A percentile compares a stretch with the other conserved stretches of the same genome.
These are phyloP conservation scores for Phyllotreta cruciferae DNA, from an alignment of 2,888 invertebrate genomes.

Conservation along the genomic window DNA sequence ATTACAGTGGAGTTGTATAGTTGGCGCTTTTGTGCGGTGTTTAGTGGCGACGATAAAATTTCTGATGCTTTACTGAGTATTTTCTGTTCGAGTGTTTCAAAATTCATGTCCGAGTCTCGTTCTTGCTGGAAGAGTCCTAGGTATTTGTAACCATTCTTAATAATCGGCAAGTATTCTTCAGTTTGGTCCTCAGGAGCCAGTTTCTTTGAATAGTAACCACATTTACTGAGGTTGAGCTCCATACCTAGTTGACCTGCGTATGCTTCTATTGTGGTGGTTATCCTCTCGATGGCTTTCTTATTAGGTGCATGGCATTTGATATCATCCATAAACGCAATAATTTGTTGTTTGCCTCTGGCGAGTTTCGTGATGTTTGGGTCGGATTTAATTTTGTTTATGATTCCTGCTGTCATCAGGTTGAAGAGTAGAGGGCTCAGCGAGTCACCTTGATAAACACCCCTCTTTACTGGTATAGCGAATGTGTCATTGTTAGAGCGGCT, in stretches of 20 bases:
- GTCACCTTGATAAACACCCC: background rate
- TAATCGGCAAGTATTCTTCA: conserved; percentile 20
- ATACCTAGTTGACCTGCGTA: conserved; percentile 24
- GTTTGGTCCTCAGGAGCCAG: background rate
- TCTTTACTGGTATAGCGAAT: background rate
- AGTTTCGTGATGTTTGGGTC: background rate
- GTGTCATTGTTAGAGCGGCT: background rate
- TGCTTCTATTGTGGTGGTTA: conserved; percentile 16
- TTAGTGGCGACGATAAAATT: conserved; percentile 19
- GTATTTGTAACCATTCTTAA: conserved; percentile 32
- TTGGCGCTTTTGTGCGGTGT: conserved; percentile 7
- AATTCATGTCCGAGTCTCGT: conserved; percentile 22
- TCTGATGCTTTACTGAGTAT: conserved; percentile 4
- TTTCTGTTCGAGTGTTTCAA: background rate
- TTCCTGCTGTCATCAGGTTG: background rate
- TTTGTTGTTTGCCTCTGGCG: background rate
- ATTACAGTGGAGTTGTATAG: background rate
- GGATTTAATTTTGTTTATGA: background rate
- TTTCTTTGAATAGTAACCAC: conserved; percentile 14
- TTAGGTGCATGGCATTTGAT: conserved; percentile 22
- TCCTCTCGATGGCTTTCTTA: conserved; percentile 14
- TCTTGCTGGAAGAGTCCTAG: conserved; percentile 28
- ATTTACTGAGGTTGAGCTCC: conserved; percentile 23
- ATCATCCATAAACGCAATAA: conserved; percentile 28
- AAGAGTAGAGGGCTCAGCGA: background rate